Evolutionary conservation across 2,797 vertebrate genomes (phyloP).

Genomic region (Gymnoscopelus microlampas): DNA sequence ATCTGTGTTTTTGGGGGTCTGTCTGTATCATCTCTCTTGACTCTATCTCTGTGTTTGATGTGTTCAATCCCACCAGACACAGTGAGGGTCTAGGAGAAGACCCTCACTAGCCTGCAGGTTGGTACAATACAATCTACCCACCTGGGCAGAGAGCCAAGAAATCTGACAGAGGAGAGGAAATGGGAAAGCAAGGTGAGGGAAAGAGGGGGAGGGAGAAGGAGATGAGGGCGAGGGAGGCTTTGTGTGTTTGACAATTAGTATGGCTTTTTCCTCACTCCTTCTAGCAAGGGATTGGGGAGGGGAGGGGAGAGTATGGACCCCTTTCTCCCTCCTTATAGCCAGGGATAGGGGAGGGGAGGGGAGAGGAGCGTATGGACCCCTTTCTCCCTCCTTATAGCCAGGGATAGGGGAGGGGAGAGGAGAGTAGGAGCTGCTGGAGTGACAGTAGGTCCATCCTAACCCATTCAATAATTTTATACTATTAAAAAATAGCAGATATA

Average conservation of each 20-base stretch:
- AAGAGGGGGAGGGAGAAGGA: neutral
- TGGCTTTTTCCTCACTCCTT: too few species aligned
- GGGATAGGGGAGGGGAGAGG: neutral
- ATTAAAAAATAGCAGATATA: too few species aligned
- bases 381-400: neutral
- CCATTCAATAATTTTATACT: too few species aligned
- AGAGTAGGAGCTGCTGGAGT: constrained; percentile 42
- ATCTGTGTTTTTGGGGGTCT: constrained; percentile 13
- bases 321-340: too few species aligned
- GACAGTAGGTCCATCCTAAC: constrained; percentile 62
- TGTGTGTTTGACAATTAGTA: constrained; percentile 39
- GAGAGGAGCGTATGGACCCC: neutral
- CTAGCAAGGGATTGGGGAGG: neutral
- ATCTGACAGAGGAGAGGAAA: constrained; percentile 39
- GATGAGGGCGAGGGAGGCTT: constrained; percentile 51
- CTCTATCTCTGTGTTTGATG: constrained; percentile 2
- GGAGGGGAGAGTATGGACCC: neutral
- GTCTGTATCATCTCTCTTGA: constrained; percentile 21
- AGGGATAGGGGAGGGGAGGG: neutral
- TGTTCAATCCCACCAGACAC: constrained; percentile 24
- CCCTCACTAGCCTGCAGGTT: constrained; percentile 45
- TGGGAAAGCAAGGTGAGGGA: constrained; percentile 11
- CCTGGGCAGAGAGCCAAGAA: constrained; percentile 38
- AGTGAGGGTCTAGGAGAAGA: neutral
- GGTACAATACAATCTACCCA: constrained; percentile 16